Conservation (phyloP, 2,797 vertebrate genomes). For the Pitangus sulphuratus region DNA sequence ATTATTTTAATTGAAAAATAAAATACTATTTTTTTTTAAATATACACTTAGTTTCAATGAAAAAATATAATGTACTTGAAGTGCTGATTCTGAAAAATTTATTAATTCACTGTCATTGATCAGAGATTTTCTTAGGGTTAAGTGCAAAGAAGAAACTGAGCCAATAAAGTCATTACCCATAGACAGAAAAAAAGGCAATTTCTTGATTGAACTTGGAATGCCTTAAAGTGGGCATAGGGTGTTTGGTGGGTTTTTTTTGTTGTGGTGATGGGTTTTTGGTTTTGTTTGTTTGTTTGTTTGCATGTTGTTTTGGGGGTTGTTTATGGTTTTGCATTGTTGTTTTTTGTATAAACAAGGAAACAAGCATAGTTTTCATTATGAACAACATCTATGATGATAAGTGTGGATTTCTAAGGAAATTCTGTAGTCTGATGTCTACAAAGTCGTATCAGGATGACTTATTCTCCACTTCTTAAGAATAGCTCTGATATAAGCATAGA, state of each 20-base stretch:
- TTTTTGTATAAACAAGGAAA: neutral
- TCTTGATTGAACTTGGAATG: neutral
- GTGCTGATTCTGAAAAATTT: neutral
- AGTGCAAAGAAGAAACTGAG: neutral
- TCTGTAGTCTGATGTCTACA: neutral
- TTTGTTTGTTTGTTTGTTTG: neutral
- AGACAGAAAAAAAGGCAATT: neutral
- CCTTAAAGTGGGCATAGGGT: rapidly evolving
- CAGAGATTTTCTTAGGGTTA: neutral
- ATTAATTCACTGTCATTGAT: neutral
- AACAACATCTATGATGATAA: neutral
- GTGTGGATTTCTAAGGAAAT: neutral
- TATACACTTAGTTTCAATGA: neutral
- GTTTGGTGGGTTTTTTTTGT: neutral
- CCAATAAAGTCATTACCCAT: neutral
- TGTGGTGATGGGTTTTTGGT: neutral
- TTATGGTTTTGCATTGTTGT: neutral
- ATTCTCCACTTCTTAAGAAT: neutral
- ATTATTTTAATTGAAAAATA: neutral
- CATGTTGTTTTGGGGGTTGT: neutral
- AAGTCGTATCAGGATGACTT: neutral
- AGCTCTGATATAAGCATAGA: neutral
- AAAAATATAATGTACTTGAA: neutral
- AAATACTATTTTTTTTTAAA: neutral
- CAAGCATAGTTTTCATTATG: neutral